Conservation (phyloP, 2,113 vertebrate species). For the Taxidea taxus region DNA sequence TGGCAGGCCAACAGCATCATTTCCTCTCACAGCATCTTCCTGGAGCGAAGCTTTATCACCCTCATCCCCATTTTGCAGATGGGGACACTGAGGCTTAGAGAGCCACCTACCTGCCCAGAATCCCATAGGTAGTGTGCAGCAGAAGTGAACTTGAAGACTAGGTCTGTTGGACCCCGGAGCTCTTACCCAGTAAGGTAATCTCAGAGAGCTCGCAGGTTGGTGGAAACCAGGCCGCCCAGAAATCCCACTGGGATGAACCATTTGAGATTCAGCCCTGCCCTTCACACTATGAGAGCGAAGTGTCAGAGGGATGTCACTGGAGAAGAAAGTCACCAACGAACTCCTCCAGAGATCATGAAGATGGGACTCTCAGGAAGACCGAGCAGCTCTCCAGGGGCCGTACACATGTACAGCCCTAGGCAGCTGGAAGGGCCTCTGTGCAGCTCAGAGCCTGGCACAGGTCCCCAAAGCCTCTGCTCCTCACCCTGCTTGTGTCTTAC, state of each 20-base stretch:
- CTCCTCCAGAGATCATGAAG: not conserved
- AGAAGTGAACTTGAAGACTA: not conserved
- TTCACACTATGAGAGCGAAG: not conserved
- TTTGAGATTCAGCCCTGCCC: not conserved
- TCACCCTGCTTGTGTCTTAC: not conserved
- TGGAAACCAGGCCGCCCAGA: not conserved
- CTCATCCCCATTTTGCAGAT: not conserved
- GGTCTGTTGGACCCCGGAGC: not conserved
- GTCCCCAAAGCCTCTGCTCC: not conserved
- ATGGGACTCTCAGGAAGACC: not conserved
- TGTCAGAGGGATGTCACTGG: not conserved
- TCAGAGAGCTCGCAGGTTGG: not conserved
- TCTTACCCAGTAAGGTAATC: not conserved
- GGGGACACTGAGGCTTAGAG: not conserved
- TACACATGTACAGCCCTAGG: not conserved
- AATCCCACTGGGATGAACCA: not conserved
- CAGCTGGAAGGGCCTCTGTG: not conserved
- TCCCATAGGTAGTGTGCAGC: not conserved
- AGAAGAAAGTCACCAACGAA: not conserved
- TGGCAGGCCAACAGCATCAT: not conserved
- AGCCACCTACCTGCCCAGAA: not conserved
- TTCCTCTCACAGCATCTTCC: not conserved
- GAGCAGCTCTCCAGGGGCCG: not conserved
- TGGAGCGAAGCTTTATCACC: not conserved
- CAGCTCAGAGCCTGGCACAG: not conserved